A percentile compares a stretch with the other conserved stretches of the same genome.
Evolutionary conservation across 2,113 vertebrate genomes (phyloP).

Genomic region (Odontesthes bonariensis): DNA sequence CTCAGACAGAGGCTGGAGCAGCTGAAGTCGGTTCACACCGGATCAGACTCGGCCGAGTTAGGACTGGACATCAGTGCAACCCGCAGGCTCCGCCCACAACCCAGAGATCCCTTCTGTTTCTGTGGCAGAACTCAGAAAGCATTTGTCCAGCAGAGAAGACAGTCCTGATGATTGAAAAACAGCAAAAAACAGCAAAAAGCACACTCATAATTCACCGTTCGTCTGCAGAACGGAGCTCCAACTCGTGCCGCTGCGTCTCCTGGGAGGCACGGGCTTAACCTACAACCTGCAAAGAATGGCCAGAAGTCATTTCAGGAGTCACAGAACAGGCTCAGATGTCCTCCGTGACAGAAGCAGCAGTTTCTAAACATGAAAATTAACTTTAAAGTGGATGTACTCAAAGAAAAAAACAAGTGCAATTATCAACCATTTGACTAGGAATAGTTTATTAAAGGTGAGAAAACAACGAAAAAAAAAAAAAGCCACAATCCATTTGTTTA

Average conservation of each 20-base stretch:
- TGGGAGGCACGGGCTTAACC: no score
- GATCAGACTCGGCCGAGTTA: constrained; percentile 50
- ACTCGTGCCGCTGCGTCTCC: no score
- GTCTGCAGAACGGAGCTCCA: no score
- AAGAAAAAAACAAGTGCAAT: constrained; percentile 5
- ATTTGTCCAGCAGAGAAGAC: not conserved
- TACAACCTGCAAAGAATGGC: no score
- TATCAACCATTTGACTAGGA: constrained; percentile 77
- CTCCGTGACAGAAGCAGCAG: not conserved
- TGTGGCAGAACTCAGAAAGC: not conserved
- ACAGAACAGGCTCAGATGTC: no score
- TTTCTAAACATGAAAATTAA: not conserved
- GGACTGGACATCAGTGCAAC: not conserved
- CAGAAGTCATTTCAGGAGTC: no score
- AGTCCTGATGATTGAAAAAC: not conserved
- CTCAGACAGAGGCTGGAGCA: constrained; percentile 38
- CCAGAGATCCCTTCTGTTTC: not conserved
- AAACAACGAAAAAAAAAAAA: constrained; percentile 78
- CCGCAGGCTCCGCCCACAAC: not conserved
- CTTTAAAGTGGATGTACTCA: not conserved
- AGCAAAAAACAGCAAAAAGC: no score
- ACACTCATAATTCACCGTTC: no score
- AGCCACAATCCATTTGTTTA: constrained; percentile 75
- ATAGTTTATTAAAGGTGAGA: constrained; percentile 85
- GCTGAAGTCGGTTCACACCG: constrained; percentile 59